Evolutionary conservation across 2,113 vertebrate species (phyloP).

Genomic region (Perccottus glenii): DNA sequence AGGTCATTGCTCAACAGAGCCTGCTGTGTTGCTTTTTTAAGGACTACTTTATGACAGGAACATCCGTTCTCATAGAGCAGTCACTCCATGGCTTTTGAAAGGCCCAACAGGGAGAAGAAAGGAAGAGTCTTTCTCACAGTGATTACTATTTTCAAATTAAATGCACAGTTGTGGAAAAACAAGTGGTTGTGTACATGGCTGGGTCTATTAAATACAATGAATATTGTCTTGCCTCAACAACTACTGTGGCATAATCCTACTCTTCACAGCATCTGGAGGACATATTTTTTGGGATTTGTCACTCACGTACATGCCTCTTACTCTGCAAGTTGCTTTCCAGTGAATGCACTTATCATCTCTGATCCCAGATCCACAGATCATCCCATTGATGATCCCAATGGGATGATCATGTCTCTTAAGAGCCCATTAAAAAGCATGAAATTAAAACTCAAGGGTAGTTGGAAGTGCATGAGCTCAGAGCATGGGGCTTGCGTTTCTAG

Average conservation of each 20-base stretch:
- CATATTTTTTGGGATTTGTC: neutral
- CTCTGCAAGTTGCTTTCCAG: constrained; percentile 24
- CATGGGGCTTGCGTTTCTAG: constrained; percentile 31
- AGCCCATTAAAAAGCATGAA: constrained; percentile 60
- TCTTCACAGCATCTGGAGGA: too few relatives aligned
- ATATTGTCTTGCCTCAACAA: too few relatives aligned
- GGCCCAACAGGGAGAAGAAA: constrained; percentile 23
- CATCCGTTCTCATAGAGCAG: constrained; percentile 54
- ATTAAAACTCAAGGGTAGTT: constrained; percentile 35
- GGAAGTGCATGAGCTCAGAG: constrained; percentile 31
- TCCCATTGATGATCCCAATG: constrained; percentile 40
- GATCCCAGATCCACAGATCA: constrained; percentile 26
- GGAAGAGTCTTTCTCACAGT: constrained; percentile 42
- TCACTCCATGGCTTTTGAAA: constrained; percentile 59
- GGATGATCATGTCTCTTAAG: constrained; percentile 50
- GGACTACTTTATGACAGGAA: constrained; percentile 45
- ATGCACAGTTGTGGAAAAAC: too few relatives aligned
- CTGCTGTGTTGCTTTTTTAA: constrained; percentile 61
- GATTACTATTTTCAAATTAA: constrained; percentile 15
- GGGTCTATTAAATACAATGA: neutral
- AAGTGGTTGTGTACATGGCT: neutral
- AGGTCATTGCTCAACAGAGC: constrained; percentile 67
- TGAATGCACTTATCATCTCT: constrained; percentile 6
- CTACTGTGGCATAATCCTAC: too few relatives aligned
- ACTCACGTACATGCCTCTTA: neutral